Evolutionary conservation across 1,140 invertebrate genomes (phyloP).

Genomic region (Elymnias hypermnestra): DNA sequence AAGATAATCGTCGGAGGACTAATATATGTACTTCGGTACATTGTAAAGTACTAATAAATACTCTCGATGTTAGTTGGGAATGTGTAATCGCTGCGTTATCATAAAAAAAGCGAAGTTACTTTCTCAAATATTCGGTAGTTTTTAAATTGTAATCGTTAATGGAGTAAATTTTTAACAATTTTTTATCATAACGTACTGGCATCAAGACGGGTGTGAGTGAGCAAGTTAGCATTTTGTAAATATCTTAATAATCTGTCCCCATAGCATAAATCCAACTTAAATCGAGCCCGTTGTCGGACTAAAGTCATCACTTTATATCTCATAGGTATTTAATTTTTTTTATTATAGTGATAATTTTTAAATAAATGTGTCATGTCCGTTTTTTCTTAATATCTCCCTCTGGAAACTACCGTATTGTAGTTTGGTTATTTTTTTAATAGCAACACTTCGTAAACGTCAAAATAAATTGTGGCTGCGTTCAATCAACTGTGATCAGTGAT

Average conservation of each 20-base stretch:
- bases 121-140: slow-evolving; percentile 21
- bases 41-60: neutral
- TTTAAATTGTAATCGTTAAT: slow-evolving; percentile 16
- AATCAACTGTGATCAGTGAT: slow-evolving; percentile 44
- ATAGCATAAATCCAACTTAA: slow-evolving; percentile 69
- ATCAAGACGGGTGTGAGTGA: slow-evolving; percentile 51
- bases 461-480: neutral
- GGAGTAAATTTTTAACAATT: slow-evolving; percentile 18
- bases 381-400: slow-evolving; percentile 43
- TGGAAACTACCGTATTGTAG: slow-evolving; percentile 28
- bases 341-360: slow-evolving; percentile 66
- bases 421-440: slow-evolving; percentile 37
- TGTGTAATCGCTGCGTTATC: neutral
- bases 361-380: slow-evolving; percentile 59
- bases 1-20: neutral
- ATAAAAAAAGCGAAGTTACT: slow-evolving; percentile 2
- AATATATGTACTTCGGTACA: neutral
- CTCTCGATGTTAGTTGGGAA: neutral
- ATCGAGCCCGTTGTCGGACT: slow-evolving; percentile 48
- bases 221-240: slow-evolving; percentile 70
- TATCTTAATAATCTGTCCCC: slow-evolving; percentile 64
- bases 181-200: slow-evolving; percentile 32
- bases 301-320: slow-evolving; percentile 70
- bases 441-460: slow-evolving; percentile 36
- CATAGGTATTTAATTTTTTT: slow-evolving; percentile 74